A percentile compares a stretch with the other conserved stretches of the same genome.
Conservation (phyloP, 2,797 vertebrate species). For the Coccyzus lansbergi region DNA sequence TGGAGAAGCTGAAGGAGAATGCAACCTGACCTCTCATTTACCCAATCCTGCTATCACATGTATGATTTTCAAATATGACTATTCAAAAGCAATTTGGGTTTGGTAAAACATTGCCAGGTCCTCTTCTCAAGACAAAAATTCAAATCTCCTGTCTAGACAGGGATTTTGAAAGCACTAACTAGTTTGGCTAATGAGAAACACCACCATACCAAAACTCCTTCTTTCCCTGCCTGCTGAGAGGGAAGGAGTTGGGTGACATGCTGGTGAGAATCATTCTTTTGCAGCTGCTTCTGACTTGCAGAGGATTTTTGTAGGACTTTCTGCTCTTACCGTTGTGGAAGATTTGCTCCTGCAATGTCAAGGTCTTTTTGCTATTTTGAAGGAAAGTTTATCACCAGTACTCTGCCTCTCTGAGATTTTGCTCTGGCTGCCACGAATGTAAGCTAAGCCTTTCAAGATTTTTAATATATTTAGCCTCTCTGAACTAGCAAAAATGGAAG, state of each 20-base stretch:
- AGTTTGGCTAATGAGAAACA: not conserved
- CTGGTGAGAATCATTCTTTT: not conserved
- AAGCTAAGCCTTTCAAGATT: not conserved
- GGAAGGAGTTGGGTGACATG: conserved; percentile 3
- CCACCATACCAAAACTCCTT: not conserved
- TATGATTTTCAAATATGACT: not conserved
- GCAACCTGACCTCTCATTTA: not conserved
- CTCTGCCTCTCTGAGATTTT: not conserved
- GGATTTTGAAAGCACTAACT: not conserved
- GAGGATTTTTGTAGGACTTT: not conserved
- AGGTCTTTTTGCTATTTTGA: not conserved
- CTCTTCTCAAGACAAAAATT: not conserved
- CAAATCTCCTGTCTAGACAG: not conserved
- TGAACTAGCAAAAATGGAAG: conserved; percentile 7
- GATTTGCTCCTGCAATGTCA: not conserved
- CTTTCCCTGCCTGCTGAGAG: not conserved
- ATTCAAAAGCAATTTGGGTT: not conserved
- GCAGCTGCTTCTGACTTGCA: not conserved
- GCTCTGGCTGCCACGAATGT: not conserved
- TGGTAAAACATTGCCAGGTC: not conserved
- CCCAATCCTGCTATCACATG: not conserved
- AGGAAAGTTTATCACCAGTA: not conserved
- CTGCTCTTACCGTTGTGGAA: not conserved
- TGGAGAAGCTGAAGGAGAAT: not conserved
- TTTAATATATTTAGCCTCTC: conserved; percentile 23